A percentile compares a stretch with the other conserved stretches of the same genome.
Evolutionary conservation across 1,140 invertebrate genomes (phyloP).

Genomic region (Periplaneta americana): DNA sequence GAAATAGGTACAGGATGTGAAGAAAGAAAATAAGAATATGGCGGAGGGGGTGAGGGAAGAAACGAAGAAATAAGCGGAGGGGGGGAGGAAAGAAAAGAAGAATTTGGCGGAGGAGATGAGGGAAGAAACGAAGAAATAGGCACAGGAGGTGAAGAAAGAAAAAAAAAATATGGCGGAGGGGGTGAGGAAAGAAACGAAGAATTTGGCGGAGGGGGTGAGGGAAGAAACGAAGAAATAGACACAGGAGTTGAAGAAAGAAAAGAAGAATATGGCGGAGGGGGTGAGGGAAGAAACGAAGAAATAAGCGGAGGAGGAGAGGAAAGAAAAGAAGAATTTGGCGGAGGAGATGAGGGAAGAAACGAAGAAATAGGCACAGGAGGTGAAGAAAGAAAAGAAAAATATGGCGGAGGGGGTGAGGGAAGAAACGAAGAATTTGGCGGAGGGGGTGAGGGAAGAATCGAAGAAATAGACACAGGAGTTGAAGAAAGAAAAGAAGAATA

Average conservation of each 20-base stretch:
- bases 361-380: not conserved
- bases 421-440: too few species aligned
- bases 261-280: not conserved
- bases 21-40: too few species aligned
- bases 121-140: too few species aligned
- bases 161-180: not conserved
- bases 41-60: too few species aligned
- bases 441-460: not conserved
- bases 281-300: not conserved
- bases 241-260: not conserved
- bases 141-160: not conserved
- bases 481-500: too few species aligned
- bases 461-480: not conserved
- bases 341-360: not conserved
- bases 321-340: not conserved
- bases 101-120: not conserved
- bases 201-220: not conserved
- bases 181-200: not conserved
- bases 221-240: not conserved
- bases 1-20: too few species aligned
- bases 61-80: not conserved
- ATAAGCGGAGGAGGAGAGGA: not conserved
- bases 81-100: not conserved
- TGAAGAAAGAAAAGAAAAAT: not conserved
- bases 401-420: not conserved